Percentiles rank a stretch among this genome's conserved stretches.
Conservation (phyloP, 2,113 vertebrate genomes). For the Centropus unirufus region DNA sequence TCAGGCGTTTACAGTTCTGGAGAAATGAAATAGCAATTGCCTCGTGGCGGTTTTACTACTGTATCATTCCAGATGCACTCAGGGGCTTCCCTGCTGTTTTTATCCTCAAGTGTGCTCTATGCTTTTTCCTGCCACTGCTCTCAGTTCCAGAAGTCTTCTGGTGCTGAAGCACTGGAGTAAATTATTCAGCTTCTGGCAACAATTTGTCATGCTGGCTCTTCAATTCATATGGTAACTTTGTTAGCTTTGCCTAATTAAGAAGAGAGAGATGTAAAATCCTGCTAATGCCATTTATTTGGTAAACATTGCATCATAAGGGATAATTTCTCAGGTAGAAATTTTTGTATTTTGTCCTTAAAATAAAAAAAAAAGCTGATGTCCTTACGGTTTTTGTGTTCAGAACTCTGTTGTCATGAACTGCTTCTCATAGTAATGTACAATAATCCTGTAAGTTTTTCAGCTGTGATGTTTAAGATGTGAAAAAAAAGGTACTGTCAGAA, state of each 20-base stretch:
- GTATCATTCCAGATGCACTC: neutral
- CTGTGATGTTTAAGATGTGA: neutral
- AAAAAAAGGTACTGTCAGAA: neutral
- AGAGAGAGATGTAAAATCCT: neutral
- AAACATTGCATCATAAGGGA: neutral
- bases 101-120: neutral
- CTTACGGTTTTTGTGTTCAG: neutral
- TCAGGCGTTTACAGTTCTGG: neutral
- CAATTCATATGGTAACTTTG: neutral
- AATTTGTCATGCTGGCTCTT: neutral
- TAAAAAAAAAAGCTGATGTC: neutral
- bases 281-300: neutral
- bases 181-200: neutral
- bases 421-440: neutral
- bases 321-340: slow-evolving; percentile 21
- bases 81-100: neutral
- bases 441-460: neutral
- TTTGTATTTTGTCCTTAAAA: neutral
- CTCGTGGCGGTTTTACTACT: rapidly evolving
- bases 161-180: neutral
- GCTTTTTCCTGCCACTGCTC: neutral
- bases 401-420: neutral
- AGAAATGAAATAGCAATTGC: neutral
- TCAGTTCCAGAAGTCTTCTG: neutral
- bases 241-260: neutral